Base-by-base conservation (phyloP, 2,113 vertebrate species). In the Meriones unguiculatus region DNA sequence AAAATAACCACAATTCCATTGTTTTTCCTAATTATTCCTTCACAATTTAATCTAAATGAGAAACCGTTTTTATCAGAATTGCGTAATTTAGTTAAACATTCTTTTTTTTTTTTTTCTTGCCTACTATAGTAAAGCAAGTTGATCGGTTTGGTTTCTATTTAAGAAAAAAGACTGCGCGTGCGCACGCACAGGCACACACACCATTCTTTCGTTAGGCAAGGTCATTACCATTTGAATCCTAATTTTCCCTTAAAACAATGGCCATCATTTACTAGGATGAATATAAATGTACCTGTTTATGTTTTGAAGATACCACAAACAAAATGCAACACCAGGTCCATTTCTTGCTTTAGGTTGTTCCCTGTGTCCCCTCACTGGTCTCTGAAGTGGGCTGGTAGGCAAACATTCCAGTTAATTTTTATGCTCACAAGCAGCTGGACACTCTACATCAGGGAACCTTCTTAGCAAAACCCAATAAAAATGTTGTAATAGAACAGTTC, bases 381-480 rank as follows among this genome's bases (percentile, higher is more conserved):
- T 97, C 88, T 96, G 28, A 78, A 89, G 72, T 54, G 67, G 50
- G 52, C 80, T 70, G 35, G 32, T n/a, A 46, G 62, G 67, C 14
- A 94, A 92, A 91, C 32, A 84, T 46, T 85, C 78, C 70, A 82
- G 73, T n/a, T 12, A 64, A 69, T 90, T 93, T 72, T 82, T 22
- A 50, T 41, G 50, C 9, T 32, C 28, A 25, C 35, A 69, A 86
- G 72, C 77, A 95, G 46, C 81, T 46, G 75, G 69, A 54, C 35
- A 81, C 54, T 87, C 78, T 76, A 14, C 86, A 95, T 82, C 24
- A 87, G 69, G 32, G 92, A 90, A 89, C 65, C n/a, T 86, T 95
- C 77, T 81, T 65, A 93, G 92, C 70, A 84, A 57, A 94, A 72
- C 88, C 52, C 92, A 94, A 93, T 93, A 95, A 95, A 96, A 89